Evolutionary conservation across 2,797 vertebrate genomes (phyloP).

Genomic region (Esox masquinongy): DNA sequence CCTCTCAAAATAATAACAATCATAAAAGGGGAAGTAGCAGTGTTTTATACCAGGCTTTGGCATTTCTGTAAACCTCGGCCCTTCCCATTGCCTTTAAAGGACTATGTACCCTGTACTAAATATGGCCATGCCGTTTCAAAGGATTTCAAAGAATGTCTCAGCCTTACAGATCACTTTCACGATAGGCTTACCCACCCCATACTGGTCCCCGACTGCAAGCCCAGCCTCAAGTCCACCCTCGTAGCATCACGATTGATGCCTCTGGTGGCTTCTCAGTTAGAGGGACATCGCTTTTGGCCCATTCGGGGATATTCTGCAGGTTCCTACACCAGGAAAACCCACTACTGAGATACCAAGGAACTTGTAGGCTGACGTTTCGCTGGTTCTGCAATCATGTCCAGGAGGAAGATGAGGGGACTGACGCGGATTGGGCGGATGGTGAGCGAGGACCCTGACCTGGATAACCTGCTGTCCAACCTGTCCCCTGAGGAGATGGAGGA

Average conservation of each 20-base stretch:
- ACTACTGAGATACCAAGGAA: background rate
- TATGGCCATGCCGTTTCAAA: constrained; percentile 95
- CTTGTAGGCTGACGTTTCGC: background rate
- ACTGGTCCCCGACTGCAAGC: constrained; percentile 51
- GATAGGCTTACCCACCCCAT: constrained; percentile 73
- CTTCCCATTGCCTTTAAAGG: constrained; percentile 98
- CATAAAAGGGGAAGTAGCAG: constrained; percentile 62
- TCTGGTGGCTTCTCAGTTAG: constrained; percentile 54
- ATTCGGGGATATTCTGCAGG: constrained; percentile 33
- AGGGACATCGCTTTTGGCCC: constrained; percentile 41
- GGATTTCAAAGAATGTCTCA: constrained; percentile 97
- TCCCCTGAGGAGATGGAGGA: constrained; percentile 95
- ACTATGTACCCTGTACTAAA: constrained; percentile 92
- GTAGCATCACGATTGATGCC: constrained; percentile 56
- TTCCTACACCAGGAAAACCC: constrained; percentile 24
- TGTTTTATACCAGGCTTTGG: constrained; percentile 56
- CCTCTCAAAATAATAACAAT: constrained; percentile 44
- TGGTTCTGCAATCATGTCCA: constrained; percentile 78
- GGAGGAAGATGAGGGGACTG: constrained; percentile 78
- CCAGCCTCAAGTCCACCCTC: constrained; percentile 51
- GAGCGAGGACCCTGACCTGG: constrained; percentile 96
- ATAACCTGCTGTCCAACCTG: constrained; percentile 91
- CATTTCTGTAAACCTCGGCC: constrained; percentile 72
- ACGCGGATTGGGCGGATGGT: constrained; percentile 92
- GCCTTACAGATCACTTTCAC: constrained; percentile 83